These are phyloP conservation scores for Theocolax elegans DNA, from an alignment of 1,140 invertebrate species.

Conservation along the genomic window DNA sequence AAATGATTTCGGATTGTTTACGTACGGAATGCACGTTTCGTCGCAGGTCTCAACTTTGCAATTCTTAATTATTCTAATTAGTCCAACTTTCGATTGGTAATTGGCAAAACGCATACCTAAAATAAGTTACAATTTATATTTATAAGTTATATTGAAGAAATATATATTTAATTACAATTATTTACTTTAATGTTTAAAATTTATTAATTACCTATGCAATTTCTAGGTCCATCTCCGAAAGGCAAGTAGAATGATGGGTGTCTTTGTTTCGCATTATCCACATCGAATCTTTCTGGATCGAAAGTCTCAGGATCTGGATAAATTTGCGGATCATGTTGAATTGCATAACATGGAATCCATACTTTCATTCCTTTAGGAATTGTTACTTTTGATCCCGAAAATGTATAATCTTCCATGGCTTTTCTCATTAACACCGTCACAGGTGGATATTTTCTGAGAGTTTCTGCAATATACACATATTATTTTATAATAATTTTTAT, in stretches of 20 bases:
- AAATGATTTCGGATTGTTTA: conserved; percentile 40
- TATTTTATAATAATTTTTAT: neutral
- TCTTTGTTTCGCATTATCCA: conserved; percentile 63
- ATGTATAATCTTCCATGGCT: conserved; percentile 51
- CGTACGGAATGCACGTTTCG: conserved; percentile 53
- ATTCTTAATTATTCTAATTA: conserved; percentile 62
- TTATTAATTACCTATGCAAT: conserved; percentile 68
- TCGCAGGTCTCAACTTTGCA: conserved; percentile 58
- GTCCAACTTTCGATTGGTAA: conserved; percentile 66
- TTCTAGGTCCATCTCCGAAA: conserved; percentile 78
- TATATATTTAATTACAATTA: neutral
- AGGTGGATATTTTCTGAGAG: conserved; percentile 64
- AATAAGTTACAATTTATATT: conserved; percentile 26
- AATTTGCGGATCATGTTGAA: conserved; percentile 68
- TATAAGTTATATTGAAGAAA: too few relatives aligned
- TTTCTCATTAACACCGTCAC: conserved; percentile 51
- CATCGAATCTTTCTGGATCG: conserved; percentile 72
- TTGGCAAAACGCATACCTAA: conserved; percentile 61
- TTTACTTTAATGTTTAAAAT: too few relatives aligned
- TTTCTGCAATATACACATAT: conserved; percentile 55
- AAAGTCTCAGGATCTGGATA: conserved; percentile 71
- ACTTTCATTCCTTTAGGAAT: conserved; percentile 67
- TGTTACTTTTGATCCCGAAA: conserved; percentile 53
- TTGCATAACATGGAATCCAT: conserved; percentile 68
- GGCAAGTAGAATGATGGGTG: conserved; percentile 73